These are phyloP conservation scores for Alcedo atthis DNA, from an alignment of 2,797 vertebrate genomes.

Conservation along the genomic window DNA sequence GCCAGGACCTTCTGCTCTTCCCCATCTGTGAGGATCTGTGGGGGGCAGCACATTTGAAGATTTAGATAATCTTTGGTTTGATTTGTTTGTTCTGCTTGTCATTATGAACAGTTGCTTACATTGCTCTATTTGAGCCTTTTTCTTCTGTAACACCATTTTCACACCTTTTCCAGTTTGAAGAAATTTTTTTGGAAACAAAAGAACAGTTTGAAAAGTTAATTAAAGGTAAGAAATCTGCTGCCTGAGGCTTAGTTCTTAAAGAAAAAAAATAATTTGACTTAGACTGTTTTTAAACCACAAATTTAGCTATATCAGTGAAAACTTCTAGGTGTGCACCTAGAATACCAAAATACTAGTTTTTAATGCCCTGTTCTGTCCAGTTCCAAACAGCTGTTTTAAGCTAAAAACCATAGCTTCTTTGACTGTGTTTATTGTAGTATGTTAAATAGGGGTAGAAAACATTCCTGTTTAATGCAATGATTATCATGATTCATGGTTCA, in stretches of 20 bases:
- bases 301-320: neutral
- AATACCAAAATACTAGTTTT: neutral
- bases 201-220: slow-evolving; percentile 84
- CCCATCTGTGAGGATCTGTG: neutral
- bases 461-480: neutral
- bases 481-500: neutral
- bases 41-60: neutral
- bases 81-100: accelerated
- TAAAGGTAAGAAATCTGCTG: slow-evolving; percentile 64
- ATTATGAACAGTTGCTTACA: neutral
- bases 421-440: neutral
- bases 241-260: neutral
- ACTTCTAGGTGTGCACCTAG: neutral
- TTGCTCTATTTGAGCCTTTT: too few relatives aligned
- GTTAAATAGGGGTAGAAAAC: neutral
- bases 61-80: neutral
- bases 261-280: too few relatives aligned
- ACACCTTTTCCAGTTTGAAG: slow-evolving; percentile 83
- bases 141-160: neutral
- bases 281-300: too few relatives aligned
- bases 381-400: neutral
- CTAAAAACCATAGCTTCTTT: neutral
- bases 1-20: neutral
- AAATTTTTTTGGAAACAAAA: slow-evolving; percentile 76
- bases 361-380: neutral